Percentiles rank a stretch among this genome's conserved stretches.
Evolutionary conservation across 37 sponge, comb jelly and placozoan genomes (phyloP).

Genomic region (Aphrocallistes beatrix): DNA sequence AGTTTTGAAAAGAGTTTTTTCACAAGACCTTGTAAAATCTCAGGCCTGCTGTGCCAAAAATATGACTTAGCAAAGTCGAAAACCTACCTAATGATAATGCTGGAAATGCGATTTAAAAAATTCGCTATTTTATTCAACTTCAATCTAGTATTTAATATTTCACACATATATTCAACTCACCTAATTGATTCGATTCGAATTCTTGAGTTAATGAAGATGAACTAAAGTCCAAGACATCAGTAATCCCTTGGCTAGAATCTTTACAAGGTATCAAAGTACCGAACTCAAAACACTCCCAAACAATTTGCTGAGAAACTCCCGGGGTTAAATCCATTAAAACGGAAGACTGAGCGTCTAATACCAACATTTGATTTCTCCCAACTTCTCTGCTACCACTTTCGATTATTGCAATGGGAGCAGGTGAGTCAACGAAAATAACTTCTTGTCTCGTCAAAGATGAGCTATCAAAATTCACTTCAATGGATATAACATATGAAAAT

Average conservation of each 20-base stretch:
- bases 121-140: no score
- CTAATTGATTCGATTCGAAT: background rate
- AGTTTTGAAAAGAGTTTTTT: no score
- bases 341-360: background rate
- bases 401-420: background rate
- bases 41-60: no score
- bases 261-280: background rate
- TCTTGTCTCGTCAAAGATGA: background rate
- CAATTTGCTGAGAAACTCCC: no score
- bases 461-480: background rate
- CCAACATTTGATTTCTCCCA: background rate
- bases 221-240: background rate
- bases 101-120: no score
- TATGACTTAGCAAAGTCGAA: no score
- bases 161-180: background rate
- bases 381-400: background rate
- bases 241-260: background rate
- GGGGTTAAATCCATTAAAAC: background rate
- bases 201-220: background rate
- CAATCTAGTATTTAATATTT: no score
- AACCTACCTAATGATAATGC: no score
- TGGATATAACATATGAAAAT: background rate
- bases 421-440: background rate
- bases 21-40: no score
- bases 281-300: background rate